Evolutionary conservation across 2,888 invertebrate genomes (phyloP), one percentile per base, ranked within the genome.

Genomic region (Limnephilus auricula): DNA sequence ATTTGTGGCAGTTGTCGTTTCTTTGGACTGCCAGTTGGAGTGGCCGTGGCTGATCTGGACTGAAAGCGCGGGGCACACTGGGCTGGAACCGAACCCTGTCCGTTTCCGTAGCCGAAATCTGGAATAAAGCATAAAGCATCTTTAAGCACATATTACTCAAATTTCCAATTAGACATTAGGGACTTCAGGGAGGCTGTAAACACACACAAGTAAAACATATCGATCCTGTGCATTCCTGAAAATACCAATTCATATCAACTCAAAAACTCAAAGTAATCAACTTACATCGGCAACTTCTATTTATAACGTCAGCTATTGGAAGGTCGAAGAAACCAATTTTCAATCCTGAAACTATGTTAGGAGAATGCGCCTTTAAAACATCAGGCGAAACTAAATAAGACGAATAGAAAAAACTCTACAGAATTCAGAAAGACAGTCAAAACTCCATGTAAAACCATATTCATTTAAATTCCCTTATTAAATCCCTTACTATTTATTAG

Each of bases 1-100:
- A 99, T 99, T 96, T 99, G 98, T 93, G 99, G 99, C 94, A 99
- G 97, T 96, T 99, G 99, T 93, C 99, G 97, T 96, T 99, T 99
- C 96, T 99, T 99, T 90, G 99, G 99, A 93, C 99, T 99, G 93
- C 99, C 98, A 92, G 98, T 98, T 90, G 99, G 99, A 90, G 99
- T 99, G 94, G 98, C 98, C 92, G 98, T 99, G 93, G 98, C 98
- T 91, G 98, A 98, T 88, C 98, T 97, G 92, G 98, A 98, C 94
- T 97, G 97, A 95, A 98, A 98, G 93, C 98, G 96, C 93, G 97
- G 96, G 93, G 96, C 96, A 94, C 96, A 96, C 94, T 97, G 96
- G 91, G 96, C 96, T 90, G 96, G 96, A 94, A 96, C 94, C 92
- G 96, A 93, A 79, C 94, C 94, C 83, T 92, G 93, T 32, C 93